Conservation (phyloP, 2,797 vertebrate genomes). For the Thaleichthys pacificus region DNA sequence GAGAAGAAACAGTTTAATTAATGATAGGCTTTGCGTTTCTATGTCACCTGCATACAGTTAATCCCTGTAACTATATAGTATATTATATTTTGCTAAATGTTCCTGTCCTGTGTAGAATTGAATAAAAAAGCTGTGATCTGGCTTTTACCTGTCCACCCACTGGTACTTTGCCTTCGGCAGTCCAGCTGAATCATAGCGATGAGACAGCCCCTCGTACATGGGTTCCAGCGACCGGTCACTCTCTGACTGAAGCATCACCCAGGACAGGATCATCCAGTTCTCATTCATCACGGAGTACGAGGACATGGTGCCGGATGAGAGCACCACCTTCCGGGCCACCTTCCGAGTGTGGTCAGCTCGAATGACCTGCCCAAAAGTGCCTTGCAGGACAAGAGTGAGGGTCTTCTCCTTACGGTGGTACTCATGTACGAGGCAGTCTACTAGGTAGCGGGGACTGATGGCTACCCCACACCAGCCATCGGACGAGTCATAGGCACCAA, state of each 20-base stretch:
- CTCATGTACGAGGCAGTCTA: too few relatives aligned
- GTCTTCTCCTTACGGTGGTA: too few relatives aligned
- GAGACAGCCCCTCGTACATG: slow-evolving; percentile 28
- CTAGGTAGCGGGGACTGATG: too few relatives aligned
- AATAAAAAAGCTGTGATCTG: neutral
- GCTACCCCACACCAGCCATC: too few relatives aligned
- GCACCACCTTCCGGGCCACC: too few relatives aligned
- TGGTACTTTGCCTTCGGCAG: slow-evolving; percentile 27
- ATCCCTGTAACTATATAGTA: neutral
- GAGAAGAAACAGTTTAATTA: neutral
- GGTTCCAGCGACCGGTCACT: slow-evolving; percentile 32
- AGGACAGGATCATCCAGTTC: neutral
- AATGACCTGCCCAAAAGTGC: too few relatives aligned
- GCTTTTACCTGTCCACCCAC: slow-evolving; percentile 36
- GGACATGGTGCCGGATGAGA: too few relatives aligned
- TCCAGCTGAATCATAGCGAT: slow-evolving; percentile 26
- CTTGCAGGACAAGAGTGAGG: too few relatives aligned
- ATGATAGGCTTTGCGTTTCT: too few relatives aligned
- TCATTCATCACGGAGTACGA: too few relatives aligned
- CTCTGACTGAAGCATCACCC: slow-evolving; percentile 35
- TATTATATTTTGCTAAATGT: neutral
- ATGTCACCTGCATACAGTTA: neutral
- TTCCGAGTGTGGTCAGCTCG: too few relatives aligned
- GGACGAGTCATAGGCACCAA: too few relatives aligned
- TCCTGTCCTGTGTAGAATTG: neutral